A percentile compares a stretch with the other conserved stretches of the same genome.
These are phyloP conservation scores for Graphium colonna DNA, from an alignment of 2,888 invertebrate species.

Conservation along the genomic window DNA sequence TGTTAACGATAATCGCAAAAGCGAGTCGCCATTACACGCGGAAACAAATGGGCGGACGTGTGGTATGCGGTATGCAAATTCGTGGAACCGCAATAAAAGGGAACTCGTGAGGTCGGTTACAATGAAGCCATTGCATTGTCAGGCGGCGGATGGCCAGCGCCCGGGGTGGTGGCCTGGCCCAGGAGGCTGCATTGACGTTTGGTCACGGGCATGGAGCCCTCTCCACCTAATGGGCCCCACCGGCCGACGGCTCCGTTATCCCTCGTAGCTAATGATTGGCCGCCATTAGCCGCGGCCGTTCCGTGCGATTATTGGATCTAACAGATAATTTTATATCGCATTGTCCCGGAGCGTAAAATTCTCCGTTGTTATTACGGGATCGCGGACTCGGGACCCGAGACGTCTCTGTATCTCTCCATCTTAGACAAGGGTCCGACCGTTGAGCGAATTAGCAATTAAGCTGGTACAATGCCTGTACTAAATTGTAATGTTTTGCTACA, in stretches of 20 bases:
- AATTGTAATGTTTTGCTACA: constrained; percentile 4
- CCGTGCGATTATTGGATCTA: constrained; percentile 80
- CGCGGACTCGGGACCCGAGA: constrained; percentile 15
- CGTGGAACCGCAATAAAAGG: constrained; percentile 55
- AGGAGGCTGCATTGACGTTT: constrained; percentile 74
- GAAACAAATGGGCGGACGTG: constrained; percentile 28
- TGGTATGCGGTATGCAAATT: constrained; percentile 34
- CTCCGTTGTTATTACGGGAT: constrained; percentile 73
- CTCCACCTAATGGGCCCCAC: constrained; percentile 52
- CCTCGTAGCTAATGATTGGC: constrained; percentile 80
- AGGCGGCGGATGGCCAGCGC: constrained; percentile 40
- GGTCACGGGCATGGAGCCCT: constrained; percentile 28
- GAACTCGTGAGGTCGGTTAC: constrained; percentile 45
- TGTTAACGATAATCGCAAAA: neutral
- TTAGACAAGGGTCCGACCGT: constrained; percentile 8
- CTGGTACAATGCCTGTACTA: constrained; percentile 4
- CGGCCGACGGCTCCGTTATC: constrained; percentile 75
- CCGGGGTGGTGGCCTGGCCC: constrained; percentile 56
- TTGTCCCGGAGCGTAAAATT: constrained; percentile 80
- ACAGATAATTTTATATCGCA: constrained; percentile 80
- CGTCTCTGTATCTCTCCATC: constrained; percentile 19
- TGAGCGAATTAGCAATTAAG: constrained; percentile 22
- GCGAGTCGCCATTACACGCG: constrained; percentile 37
- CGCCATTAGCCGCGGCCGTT: constrained; percentile 76
- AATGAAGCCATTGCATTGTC: constrained; percentile 75